phyloP scores from a whole-genome alignment of 2,888 invertebrate genomes.

The Elgonia sp. region DNA sequence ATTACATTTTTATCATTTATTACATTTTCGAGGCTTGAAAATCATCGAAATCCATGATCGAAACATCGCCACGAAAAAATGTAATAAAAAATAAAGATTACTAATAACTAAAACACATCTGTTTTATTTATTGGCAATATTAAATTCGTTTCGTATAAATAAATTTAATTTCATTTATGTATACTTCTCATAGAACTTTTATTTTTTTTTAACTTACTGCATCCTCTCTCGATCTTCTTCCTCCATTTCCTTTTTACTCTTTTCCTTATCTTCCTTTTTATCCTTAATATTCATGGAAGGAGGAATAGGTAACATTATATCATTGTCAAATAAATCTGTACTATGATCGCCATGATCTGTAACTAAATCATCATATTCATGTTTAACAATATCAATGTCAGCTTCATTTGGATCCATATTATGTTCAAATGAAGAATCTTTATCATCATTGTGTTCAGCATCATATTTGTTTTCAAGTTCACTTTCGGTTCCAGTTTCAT shows the following conservation, averaged over 20 bases:
- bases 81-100: too few species aligned
- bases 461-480: too few species aligned
- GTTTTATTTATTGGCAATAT: too few species aligned
- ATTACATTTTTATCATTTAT: too few species aligned
- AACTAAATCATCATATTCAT: constrained; percentile 76
- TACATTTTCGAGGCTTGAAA: too few species aligned
- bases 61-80: too few species aligned
- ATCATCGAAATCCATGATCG: too few species aligned
- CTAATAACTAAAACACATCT: too few species aligned
- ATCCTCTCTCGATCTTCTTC: constrained; percentile 98
- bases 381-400: constrained; percentile 81
- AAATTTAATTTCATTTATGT: constrained; percentile 5
- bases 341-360: constrained; percentile 74
- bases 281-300: constrained; percentile 80
- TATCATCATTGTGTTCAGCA: background rate
- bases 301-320: constrained; percentile 81
- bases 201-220: constrained; percentile 94
- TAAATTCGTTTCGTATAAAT: too few species aligned
- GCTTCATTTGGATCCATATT: constrained; percentile 54
- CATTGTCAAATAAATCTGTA: constrained; percentile 82
- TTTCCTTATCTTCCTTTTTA: constrained; percentile 90
- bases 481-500: too few species aligned
- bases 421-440: constrained; percentile 41
- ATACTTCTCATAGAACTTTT: too few species aligned
- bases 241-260: constrained; percentile 93